A percentile compares a stretch with the other conserved stretches of the same genome.
Evolutionary conservation across 2,113 vertebrate species (phyloP).

Genomic region (Xerus inauris): DNA sequence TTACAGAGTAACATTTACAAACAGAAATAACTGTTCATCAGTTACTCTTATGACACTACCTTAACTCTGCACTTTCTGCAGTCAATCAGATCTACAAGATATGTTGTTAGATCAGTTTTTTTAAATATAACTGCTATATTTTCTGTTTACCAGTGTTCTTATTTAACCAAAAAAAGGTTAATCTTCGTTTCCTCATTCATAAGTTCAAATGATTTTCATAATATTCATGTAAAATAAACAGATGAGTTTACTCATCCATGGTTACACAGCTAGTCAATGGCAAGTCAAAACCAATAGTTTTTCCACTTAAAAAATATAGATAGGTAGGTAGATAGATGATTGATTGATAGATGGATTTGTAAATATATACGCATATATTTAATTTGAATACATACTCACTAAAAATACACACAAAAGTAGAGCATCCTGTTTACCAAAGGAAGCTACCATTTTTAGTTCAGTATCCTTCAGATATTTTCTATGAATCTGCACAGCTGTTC

Average conservation of each 20-base stretch:
- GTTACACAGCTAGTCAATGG: neutral
- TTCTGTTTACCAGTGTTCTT: neutral
- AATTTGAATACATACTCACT: neutral
- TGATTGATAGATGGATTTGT: too few species aligned
- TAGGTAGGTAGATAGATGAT: too few species aligned
- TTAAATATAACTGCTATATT: neutral
- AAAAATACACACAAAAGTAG: neutral
- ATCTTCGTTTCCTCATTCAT: neutral
- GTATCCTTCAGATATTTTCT: neutral
- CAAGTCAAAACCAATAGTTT: neutral
- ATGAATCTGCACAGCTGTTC: neutral
- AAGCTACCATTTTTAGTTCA: neutral
- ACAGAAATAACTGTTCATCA: neutral
- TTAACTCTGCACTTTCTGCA: neutral
- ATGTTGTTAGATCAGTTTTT: neutral
- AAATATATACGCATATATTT: neutral
- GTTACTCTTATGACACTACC: neutral
- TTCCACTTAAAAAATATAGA: neutral
- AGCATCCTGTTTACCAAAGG: neutral
- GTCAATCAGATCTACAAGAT: neutral
- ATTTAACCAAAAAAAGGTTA: neutral
- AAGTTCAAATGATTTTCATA: neutral
- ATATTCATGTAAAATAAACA: neutral
- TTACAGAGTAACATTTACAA: neutral
- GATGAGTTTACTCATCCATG: neutral